A percentile compares a stretch with the other conserved stretches of the same genome.
phyloP scores from a whole-genome alignment of 2,113 vertebrate genomes.

The Ahaetulla prasina region DNA sequence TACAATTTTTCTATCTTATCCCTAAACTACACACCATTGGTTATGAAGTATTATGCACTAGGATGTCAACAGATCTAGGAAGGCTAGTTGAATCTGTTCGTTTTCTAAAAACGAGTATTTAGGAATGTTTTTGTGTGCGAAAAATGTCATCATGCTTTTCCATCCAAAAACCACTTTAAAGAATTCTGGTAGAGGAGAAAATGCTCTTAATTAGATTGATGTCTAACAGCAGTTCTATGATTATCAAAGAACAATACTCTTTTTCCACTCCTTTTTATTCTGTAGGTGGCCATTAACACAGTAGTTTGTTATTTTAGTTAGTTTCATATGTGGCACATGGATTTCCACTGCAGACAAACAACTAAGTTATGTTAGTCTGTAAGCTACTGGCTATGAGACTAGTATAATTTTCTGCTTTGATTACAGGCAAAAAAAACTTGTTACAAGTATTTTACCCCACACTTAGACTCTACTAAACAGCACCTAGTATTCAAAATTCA shows the following conservation, averaged over 20 bases:
- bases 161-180: slow-evolving; percentile 63
- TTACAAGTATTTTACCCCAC: not conserved
- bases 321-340: slow-evolving; percentile 48
- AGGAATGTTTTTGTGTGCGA: slow-evolving; percentile 54
- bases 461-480: slow-evolving; percentile 23
- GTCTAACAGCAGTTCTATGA: slow-evolving; percentile 61
- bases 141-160: slow-evolving; percentile 63
- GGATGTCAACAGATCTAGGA: not conserved
- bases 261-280: slow-evolving; percentile 65
- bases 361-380: slow-evolving; percentile 15
- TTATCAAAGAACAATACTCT: slow-evolving; percentile 63
- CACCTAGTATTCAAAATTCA: not conserved
- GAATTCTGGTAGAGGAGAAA: slow-evolving; percentile 55
- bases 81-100: slow-evolving; percentile 48
- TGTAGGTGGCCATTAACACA: slow-evolving; percentile 60
- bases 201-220: slow-evolving; percentile 68
- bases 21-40: not conserved
- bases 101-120: slow-evolving; percentile 57
- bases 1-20: not conserved
- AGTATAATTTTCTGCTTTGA: slow-evolving; percentile 37
- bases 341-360: slow-evolving; percentile 54
- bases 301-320: slow-evolving; percentile 53
- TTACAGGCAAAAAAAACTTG: not conserved
- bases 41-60: not conserved
- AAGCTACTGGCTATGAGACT: slow-evolving; percentile 49